Conservation (phyloP, 2,888 invertebrate genomes). For the Caenorhabditis wallacei region DNA sequence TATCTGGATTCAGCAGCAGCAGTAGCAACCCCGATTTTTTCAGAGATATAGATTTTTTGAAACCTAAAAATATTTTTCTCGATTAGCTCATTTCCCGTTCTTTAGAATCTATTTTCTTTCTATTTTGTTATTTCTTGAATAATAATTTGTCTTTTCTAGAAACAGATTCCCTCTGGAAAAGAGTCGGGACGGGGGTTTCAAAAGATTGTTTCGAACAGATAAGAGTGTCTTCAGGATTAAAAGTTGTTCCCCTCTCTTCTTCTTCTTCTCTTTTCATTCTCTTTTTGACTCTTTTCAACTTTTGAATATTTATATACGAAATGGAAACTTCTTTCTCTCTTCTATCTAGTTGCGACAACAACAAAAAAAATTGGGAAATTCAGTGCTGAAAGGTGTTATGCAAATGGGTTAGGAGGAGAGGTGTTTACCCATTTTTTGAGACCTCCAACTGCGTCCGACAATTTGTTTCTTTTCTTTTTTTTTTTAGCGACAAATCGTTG, state of each 20-base stretch:
- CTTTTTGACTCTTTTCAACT: constrained; percentile 5
- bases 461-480: constrained; percentile 34
- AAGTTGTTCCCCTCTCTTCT: constrained; percentile 56
- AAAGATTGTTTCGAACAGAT: constrained; percentile 28
- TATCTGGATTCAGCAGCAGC: no score
- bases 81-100: background rate
- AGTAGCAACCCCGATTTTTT: no score
- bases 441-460: constrained; percentile 42
- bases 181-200: constrained; percentile 3
- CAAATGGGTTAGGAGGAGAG: constrained; percentile 24
- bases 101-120: background rate
- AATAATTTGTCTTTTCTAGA: background rate
- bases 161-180: constrained; percentile 32
- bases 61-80: no score
- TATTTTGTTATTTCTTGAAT: constrained; percentile 14
- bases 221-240: constrained; percentile 43
- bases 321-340: no score
- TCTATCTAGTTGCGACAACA: no score
- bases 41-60: no score
- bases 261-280: background rate
- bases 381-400: constrained; percentile 46
- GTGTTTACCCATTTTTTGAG: constrained; percentile 32
- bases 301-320: constrained; percentile 41
- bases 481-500: constrained; percentile 4
- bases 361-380: constrained; percentile 34